Percentiles rank a stretch among this genome's conserved stretches.
These are phyloP conservation scores for Sylvilagus floridanus DNA, from an alignment of 2,797 vertebrate genomes.

Conservation along the genomic window DNA sequence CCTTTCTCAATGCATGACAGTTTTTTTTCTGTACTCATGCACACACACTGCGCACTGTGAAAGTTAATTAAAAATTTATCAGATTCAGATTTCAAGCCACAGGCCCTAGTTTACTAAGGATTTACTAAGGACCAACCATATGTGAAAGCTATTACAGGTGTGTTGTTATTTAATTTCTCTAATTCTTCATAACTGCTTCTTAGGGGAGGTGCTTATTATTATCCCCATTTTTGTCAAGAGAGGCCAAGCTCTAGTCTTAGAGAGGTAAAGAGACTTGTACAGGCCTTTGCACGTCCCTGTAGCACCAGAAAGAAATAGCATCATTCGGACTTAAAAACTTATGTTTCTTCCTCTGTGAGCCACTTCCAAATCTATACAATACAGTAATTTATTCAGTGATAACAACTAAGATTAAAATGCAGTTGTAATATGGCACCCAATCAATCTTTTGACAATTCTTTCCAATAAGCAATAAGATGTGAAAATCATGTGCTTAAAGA, in stretches of 20 bases:
- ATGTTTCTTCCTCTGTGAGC: neutral
- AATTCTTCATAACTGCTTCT: neutral
- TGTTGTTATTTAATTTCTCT: neutral
- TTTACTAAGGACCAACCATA: neutral
- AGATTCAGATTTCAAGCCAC: neutral
- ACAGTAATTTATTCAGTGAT: neutral
- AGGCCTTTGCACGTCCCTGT: neutral
- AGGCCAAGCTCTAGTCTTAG: neutral
- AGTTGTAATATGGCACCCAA: neutral
- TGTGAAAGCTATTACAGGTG: neutral
- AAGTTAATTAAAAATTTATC: slow-evolving; percentile 4
- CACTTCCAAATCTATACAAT: neutral
- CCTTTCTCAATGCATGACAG: neutral
- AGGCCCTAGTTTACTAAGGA: neutral
- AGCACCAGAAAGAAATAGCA: neutral
- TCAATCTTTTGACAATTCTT: neutral
- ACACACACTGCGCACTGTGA: neutral
- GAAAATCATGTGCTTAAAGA: neutral
- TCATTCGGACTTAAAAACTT: neutral
- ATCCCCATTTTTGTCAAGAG: neutral
- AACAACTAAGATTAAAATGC: neutral
- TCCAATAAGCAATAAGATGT: neutral
- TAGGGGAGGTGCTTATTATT: neutral
- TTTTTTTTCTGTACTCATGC: rapidly evolving
- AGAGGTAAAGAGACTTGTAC: neutral